phyloP scores from a whole-genome alignment of 2,113 vertebrate genomes.

The Empidonax alnorum region DNA sequence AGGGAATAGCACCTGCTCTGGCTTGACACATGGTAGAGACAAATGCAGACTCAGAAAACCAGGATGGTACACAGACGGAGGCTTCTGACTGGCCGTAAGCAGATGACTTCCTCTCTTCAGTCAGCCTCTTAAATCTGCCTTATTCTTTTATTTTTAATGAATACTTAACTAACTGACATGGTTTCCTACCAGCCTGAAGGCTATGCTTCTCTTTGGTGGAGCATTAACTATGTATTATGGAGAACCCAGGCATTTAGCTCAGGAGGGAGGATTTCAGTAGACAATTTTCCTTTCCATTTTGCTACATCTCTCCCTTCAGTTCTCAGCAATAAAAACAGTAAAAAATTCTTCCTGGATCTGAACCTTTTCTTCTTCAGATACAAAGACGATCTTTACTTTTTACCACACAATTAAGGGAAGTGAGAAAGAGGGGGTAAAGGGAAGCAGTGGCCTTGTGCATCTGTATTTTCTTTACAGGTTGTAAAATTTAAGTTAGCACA shows the following conservation, averaged over 20 bases:
- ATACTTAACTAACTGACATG: neutral
- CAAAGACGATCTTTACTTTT: neutral
- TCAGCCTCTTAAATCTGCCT: neutral
- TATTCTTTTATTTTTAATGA: neutral
- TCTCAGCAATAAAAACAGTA: neutral
- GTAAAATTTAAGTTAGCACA: neutral
- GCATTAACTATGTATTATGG: neutral
- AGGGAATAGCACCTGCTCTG: conserved; percentile 1
- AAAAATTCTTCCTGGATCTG: neutral
- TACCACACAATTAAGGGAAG: neutral
- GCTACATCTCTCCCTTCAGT: neutral
- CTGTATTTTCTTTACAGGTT: neutral
- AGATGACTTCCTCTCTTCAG: neutral
- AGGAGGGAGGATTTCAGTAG: neutral
- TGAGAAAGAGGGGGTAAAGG: neutral
- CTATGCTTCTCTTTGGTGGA: neutral
- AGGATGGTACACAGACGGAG: neutral
- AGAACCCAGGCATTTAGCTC: neutral
- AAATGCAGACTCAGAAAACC: neutral
- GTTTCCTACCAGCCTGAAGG: neutral
- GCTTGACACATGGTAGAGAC: neutral
- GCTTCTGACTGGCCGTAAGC: neutral
- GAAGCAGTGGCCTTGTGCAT: neutral
- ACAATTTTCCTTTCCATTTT: neutral
- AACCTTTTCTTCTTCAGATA: neutral